Conservation (phyloP, 2,888 invertebrate genomes). For the Nematopogon swammerdamellus region DNA sequence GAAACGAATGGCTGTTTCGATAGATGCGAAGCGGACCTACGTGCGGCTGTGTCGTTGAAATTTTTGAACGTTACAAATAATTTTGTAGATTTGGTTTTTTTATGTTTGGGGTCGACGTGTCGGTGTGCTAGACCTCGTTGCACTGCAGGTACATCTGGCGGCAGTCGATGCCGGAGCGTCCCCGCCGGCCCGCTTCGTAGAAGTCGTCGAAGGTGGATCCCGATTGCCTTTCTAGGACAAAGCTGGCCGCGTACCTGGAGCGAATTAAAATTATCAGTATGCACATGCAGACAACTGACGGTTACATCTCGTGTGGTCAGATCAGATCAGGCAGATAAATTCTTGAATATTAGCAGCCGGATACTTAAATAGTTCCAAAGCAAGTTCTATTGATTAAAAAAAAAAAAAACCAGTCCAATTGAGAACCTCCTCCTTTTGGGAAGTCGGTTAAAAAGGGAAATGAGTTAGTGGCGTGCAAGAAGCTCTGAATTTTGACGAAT, state of each 20-base stretch:
- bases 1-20: too few relatives aligned
- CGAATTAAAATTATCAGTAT: slow-evolving; percentile 10
- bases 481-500: too few relatives aligned
- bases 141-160: slow-evolving; percentile 81
- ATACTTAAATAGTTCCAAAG: too few relatives aligned
- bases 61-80: neutral
- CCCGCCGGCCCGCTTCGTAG: slow-evolving; percentile 83
- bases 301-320: neutral
- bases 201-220: slow-evolving; percentile 73
- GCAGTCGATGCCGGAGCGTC: slow-evolving; percentile 84
- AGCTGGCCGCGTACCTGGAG: slow-evolving; percentile 81
- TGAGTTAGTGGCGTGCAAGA: too few relatives aligned
- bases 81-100: neutral
- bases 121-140: slow-evolving; percentile 71
- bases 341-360: too few relatives aligned
- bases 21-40: too few relatives aligned
- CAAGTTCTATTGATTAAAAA: too few relatives aligned
- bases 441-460: too few relatives aligned
- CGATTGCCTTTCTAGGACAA: slow-evolving; percentile 73
- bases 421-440: too few relatives aligned
- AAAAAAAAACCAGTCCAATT: too few relatives aligned
- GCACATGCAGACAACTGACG: neutral
- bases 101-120: too few relatives aligned
- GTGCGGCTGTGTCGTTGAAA: neutral
- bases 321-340: neutral